Evolutionary conservation across 2,888 invertebrate species (phyloP).

Genomic region (Bombyx huttoni): DNA sequence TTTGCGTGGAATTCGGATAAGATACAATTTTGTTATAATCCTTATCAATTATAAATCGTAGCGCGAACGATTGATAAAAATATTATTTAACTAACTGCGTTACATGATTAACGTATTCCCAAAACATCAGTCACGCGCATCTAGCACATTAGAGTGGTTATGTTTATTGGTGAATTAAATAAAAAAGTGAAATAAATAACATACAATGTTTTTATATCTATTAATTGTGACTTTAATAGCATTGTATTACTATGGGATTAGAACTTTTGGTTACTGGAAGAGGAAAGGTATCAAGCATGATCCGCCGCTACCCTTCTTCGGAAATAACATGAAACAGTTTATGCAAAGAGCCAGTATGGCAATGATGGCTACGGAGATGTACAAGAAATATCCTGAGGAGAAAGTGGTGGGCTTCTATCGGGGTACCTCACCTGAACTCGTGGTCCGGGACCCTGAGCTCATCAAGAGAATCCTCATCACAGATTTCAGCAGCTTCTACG

Average conservation of each 20-base stretch:
- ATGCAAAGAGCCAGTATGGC: constrained; percentile 38
- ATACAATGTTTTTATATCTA: constrained; percentile 19
- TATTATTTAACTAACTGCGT: background rate
- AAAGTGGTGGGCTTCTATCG: constrained; percentile 50
- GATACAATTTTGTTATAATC: too few relatives aligned
- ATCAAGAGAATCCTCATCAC: constrained; percentile 43
- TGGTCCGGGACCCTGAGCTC: constrained; percentile 50
- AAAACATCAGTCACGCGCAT: background rate
- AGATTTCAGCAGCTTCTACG: constrained; percentile 44
- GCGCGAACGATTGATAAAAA: too few relatives aligned
- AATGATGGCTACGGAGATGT: constrained; percentile 41
- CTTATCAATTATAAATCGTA: too few relatives aligned
- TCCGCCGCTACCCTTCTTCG: constrained; percentile 36
- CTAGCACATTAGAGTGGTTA: background rate
- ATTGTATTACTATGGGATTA: constrained; percentile 37
- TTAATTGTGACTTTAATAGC: constrained; percentile 17
- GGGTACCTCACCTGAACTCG: constrained; percentile 37
- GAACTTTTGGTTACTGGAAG: constrained; percentile 47
- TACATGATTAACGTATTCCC: background rate
- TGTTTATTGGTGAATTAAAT: background rate
- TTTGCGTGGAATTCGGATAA: too few relatives aligned
- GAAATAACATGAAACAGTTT: constrained; percentile 40
- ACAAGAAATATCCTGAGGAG: constrained; percentile 45
- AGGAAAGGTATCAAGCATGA: constrained; percentile 47
- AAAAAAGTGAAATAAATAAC: background rate